Evolutionary conservation across 2,888 invertebrate species (phyloP), one percentile per base, ranked within the genome.

Genomic region (Bombylius discolor): DNA sequence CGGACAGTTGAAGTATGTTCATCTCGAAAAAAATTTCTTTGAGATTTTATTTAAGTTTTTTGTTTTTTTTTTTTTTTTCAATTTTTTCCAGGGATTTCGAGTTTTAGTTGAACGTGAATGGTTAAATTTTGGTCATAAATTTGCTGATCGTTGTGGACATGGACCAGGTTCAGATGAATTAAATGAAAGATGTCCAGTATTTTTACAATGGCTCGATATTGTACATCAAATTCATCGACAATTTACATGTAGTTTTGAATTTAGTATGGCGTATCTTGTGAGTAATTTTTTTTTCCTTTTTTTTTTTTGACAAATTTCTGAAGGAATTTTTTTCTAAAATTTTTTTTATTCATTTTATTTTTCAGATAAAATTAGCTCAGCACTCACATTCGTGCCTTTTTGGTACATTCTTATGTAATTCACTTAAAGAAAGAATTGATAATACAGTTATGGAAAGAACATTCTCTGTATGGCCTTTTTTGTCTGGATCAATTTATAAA

Each of bases 121-220:
- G 98, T 77, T 98, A 46, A 93, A 91, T 70, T 99, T 92, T 76
- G 98, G 98, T 0, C 98, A 99, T 77, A 98, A 98, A 77, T 98
- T 98, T 76, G 90, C 90, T 7, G 97, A 98, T 75, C 84, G 98
- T 52, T 94, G 94, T 72, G 89, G 89, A 1, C 88, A 88, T 67
- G 82, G 83, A 45, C 83, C 87, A 47, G 86, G 86, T 13, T 80
- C 83, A 5, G 91, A 90, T 61, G 95, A 96, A 68, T 79, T 82
- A n/a, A 96, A 95, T 74, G 98, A 99, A 76, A 81, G 95, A 51
- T 95, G 95, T 68, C 98, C 98, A 5, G 91, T 98, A 64, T 99
- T 99, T 78, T 78, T 98, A 59, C 98, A 99, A 75, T 99, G 96
- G 94, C 79, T 99, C 47, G 98, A 98, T 73, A 89, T 95, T 68